A percentile compares a stretch with the other conserved stretches of the same genome.
phyloP scores from a whole-genome alignment of 2,888 invertebrate genomes.

The Coelogynopora nodosa region DNA sequence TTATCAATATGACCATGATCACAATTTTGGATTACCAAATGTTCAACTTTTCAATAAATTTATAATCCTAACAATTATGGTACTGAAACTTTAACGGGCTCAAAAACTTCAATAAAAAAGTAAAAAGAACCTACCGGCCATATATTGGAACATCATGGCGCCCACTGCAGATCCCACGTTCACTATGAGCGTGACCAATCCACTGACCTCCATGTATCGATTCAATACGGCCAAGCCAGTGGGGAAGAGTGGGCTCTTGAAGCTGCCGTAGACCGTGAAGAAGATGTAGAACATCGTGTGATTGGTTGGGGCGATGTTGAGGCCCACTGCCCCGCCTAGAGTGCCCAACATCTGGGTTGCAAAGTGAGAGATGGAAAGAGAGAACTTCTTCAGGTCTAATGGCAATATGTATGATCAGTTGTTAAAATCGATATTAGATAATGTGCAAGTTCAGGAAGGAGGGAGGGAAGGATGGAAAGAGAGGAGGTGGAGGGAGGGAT shows the following conservation, averaged over 20 bases:
- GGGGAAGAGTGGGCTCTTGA: conserved; percentile 41
- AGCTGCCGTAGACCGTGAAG: conserved; percentile 29
- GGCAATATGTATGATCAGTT: too few relatives aligned
- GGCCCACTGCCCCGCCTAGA: neutral
- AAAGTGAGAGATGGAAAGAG: neutral
- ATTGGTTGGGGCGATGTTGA: neutral
- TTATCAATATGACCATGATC: too few relatives aligned
- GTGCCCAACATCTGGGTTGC: conserved; percentile 38
- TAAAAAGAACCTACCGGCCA: conserved; percentile 25
- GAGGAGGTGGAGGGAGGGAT: too few relatives aligned
- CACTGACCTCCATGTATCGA: conserved; percentile 36
- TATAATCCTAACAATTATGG: too few relatives aligned
- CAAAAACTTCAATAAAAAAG: too few relatives aligned
- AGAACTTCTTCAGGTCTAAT: neutral
- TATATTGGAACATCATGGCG: conserved; percentile 23
- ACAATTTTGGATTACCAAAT: too few relatives aligned
- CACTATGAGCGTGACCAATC: conserved; percentile 8
- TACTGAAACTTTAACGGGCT: too few relatives aligned
- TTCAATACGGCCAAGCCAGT: conserved; percentile 34
- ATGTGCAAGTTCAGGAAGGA: too few relatives aligned
- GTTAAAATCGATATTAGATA: too few relatives aligned
- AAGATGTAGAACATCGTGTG: conserved; percentile 17
- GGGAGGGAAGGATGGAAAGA: too few relatives aligned
- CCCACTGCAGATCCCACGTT: conserved; percentile 37
- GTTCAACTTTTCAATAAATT: too few relatives aligned